Evolutionary conservation across 2,888 invertebrate species (phyloP).

Genomic region (Melipona beecheii): DNA sequence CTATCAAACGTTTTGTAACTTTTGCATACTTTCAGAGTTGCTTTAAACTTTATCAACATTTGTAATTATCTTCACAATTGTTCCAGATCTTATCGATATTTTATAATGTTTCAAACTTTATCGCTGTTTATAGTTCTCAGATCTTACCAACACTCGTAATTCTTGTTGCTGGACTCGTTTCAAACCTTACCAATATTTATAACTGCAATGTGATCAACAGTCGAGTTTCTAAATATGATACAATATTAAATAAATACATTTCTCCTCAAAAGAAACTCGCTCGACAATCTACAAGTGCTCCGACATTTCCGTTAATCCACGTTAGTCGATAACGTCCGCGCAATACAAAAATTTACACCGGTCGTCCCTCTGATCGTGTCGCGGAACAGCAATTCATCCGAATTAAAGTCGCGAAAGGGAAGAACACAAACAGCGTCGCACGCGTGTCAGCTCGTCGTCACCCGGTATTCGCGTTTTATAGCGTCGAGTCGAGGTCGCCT

Average conservation of each 20-base stretch:
- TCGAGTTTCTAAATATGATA: too few species aligned
- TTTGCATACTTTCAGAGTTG: too few species aligned
- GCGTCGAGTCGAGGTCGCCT: neutral
- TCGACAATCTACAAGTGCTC: neutral
- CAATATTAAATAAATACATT: too few species aligned
- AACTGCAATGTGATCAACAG: too few species aligned
- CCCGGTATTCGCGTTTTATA: neutral
- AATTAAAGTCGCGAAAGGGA: slow-evolving; percentile 5
- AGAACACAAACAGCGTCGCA: neutral
- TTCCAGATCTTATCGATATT: too few species aligned
- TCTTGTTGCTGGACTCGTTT: too few species aligned
- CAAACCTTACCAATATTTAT: too few species aligned
- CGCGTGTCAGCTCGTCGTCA: neutral
- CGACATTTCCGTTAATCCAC: neutral
- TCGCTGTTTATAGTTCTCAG: neutral
- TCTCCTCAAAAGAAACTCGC: too few species aligned
- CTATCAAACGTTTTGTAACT: too few species aligned
- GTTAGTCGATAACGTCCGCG: neutral
- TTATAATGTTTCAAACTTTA: neutral
- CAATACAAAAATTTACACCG: neutral
- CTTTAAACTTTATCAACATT: too few species aligned
- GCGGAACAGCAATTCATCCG: slow-evolving; percentile 4
- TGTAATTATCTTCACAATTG: too few species aligned
- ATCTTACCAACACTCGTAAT: too few species aligned
- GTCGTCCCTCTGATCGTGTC: neutral